phyloP scores from a whole-genome alignment of 2,888 invertebrate species.

The Mythimna loreyi region DNA sequence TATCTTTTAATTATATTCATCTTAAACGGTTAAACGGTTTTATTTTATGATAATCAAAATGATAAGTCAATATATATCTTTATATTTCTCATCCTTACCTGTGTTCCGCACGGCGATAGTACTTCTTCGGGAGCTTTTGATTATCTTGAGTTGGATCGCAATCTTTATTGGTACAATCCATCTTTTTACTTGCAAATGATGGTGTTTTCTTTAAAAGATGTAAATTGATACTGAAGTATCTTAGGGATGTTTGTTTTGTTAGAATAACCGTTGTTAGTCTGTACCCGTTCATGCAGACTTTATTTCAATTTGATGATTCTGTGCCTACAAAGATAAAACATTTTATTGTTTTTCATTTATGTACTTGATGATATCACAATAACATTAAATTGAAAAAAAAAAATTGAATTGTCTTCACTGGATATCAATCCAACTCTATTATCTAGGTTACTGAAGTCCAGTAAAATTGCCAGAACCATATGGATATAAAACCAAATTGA shows the following conservation, averaged over 20 bases:
- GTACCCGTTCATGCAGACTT: conserved; percentile 51
- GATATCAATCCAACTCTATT: too few species aligned
- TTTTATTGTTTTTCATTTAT: not conserved
- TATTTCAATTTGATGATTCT: not conserved
- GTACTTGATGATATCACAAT: not conserved
- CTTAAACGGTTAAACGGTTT: too few species aligned
- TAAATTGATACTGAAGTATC: conserved; percentile 55
- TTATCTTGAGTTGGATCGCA: conserved; percentile 70
- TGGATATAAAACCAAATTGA: not conserved
- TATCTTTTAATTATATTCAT: too few species aligned
- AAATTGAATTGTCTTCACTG: too few species aligned
- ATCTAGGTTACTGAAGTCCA: too few species aligned
- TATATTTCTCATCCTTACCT: conserved; percentile 77
- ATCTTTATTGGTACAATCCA: conserved; percentile 77
- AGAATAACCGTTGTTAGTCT: conserved; percentile 24
- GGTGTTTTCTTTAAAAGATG: conserved; percentile 46
- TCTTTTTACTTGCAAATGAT: conserved; percentile 49
- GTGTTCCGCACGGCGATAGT: conserved; percentile 85
- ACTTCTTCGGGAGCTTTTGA: conserved; percentile 77
- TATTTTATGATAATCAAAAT: not conserved
- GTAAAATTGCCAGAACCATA: not conserved
- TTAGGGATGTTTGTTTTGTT: conserved; percentile 31
- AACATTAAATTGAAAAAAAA: not conserved
- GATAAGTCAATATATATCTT: not conserved
- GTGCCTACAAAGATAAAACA: conserved; percentile 35